Base-by-base conservation (phyloP, 2,888 invertebrate species). In the Venustoraphidia nigricollis region DNA sequence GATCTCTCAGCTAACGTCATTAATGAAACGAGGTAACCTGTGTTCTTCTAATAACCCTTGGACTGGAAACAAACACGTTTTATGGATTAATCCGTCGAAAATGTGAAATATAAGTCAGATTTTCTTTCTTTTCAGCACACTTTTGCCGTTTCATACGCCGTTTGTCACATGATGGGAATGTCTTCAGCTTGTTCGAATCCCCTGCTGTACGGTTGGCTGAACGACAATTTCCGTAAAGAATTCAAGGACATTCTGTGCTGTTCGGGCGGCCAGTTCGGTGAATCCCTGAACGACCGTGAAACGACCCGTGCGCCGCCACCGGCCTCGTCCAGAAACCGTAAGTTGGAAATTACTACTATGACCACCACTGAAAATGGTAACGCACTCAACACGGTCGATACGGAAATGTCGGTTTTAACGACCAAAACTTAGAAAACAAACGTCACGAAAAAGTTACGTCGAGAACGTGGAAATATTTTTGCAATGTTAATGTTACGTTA, bases 121-220 rank as follows among this genome's bases (percentile, higher is more conserved):
- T 39, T 10, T 14, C 10, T 10, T 42, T 27, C 14, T 10, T 43
- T 50, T 11, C 50, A 52, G 46, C 66, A 66, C 54, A 47, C 42
- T 10, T 66, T 67, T 66, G 64, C 66, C 59, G 65, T 52, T 8
- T 46, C 48, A n/a, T 55, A 71, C 55, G 72, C 76, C 37, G 66
- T 75, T 53, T 76, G 77, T 54, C 81, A 83, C 58, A 71, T 82
- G 69, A 70, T 78, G 53, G 82, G 90, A 8, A 88, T 93, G 82
- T 86, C 87, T 9, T 90, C 90, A 45, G 91, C 92, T 2, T 92
- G 91, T 56, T 84, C 89, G 34, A 94, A 94, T 65, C 93, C 93
- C 0, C 70, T 94, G 17, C 74, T 93, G 2, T 94, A 94, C 66
- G 94, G 93, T 9, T 91, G 91, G 83, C 71, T 94, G 56, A 94